Conservation (phyloP, 1,140 invertebrate species). For the Aplysia californica region DNA sequence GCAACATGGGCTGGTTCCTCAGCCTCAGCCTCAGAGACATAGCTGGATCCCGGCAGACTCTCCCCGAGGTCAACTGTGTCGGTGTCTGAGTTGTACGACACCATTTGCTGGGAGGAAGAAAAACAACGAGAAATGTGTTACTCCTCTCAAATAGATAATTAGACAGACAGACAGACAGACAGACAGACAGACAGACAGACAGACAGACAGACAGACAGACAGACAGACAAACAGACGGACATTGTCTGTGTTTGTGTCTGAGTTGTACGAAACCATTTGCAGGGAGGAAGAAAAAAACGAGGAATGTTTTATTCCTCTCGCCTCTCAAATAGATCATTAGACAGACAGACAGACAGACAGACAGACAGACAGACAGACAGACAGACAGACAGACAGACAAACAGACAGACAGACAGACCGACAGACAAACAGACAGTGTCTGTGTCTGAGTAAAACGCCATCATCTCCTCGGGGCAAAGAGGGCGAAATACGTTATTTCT, state of each 20-base stretch:
- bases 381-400: neutral
- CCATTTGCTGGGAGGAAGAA: neutral
- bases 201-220: neutral
- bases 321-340: neutral
- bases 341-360: neutral
- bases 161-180: neutral
- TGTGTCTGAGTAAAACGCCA: neutral
- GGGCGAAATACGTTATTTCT: too few species aligned
- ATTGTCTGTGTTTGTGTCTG: neutral
- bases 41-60: neutral
- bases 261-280: neutral
- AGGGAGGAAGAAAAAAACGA: neutral
- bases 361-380: neutral
- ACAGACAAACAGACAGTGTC: neutral
- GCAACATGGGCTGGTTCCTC: neutral
- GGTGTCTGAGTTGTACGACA: neutral
- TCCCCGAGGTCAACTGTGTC: neutral
- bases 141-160: neutral
- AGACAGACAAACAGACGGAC: neutral
- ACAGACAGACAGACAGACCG: neutral
- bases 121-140: neutral
- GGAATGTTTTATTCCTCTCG: neutral
- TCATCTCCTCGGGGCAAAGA: too few species aligned
- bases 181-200: too few species aligned
- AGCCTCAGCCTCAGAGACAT: neutral